Percentiles rank a stretch among this genome's conserved stretches.
phyloP scores from a whole-genome alignment of 2,888 invertebrate species.

The Orchesella flavescens region DNA sequence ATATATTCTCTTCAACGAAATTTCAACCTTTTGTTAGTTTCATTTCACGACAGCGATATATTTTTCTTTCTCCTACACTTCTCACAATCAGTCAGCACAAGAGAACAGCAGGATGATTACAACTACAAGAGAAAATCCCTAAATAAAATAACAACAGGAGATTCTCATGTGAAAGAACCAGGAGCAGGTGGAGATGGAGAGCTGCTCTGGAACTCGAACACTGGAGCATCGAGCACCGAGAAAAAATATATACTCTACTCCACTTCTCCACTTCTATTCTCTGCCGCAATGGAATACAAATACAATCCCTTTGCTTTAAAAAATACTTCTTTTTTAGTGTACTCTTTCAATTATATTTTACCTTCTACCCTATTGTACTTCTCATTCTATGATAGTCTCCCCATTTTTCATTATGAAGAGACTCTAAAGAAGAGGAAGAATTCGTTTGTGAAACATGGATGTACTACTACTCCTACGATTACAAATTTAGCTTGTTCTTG shows the following conservation, averaged over 20 bases:
- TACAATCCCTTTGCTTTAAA: too few relatives aligned
- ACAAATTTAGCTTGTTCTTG: too few relatives aligned
- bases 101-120: not conserved
- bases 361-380: too few relatives aligned
- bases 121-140: not conserved
- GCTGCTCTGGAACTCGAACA: not conserved
- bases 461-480: too few relatives aligned
- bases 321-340: too few relatives aligned
- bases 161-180: not conserved
- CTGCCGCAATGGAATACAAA: not conserved
- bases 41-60: too few relatives aligned
- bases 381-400: too few relatives aligned
- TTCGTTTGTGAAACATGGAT: too few relatives aligned
- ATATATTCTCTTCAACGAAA: not conserved
- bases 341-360: too few relatives aligned
- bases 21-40: not conserved
- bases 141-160: slow-evolving; percentile 3
- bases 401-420: too few relatives aligned
- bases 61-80: not conserved
- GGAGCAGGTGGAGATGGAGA: not conserved
- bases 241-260: too few relatives aligned
- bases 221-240: not conserved
- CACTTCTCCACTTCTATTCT: not conserved
- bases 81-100: not conserved
- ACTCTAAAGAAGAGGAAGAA: too few relatives aligned